Evolutionary conservation across 2,113 vertebrate species (phyloP), one percentile per base, ranked within the genome.

Genomic region (Coptodon rendalli): DNA sequence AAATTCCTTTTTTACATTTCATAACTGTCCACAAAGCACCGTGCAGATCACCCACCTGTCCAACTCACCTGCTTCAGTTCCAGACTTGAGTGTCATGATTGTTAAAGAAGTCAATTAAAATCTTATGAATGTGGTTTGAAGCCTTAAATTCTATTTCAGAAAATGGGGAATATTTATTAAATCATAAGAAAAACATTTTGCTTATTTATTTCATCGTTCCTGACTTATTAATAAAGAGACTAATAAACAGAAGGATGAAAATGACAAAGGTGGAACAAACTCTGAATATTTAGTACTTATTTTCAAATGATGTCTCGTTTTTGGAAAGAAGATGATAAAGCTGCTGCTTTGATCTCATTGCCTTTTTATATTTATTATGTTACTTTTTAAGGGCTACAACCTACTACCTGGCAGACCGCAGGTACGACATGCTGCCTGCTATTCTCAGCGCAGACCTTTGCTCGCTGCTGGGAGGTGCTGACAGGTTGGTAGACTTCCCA

Each of bases 361-460:
- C 66, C 38, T 73, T 45, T 22, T 61, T 53, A 54, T 84, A 16
- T 19, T 63, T 24, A 2, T 31, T 4, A 6, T 24, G 43, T 13
- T 16, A 12, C 43, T 8, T 40, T 45, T 50, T 86, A 91, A 99
- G 99, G 94, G 97, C 98, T 5, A 99, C 98, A 13, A 99, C 98
- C 0, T 99, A 97, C 11, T 99, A 99, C 85, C 89, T 99, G 89
- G 98, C 98, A 0, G 98, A 99, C 83, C 97, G 98, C 2, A 96
- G 98, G 19, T 98, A 97, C 0, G 98, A 99, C 96, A 99, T 99
- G 99, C 91, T 99, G 90, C 99, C 99, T 2, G 73, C 96, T 0
- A 56, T 98, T 7, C 93, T 99, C 82, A 99, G 98, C 1, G 96
- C 97, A 0, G 97, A 98, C 61, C 53, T 99, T 3, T 99, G 99